phyloP scores from a whole-genome alignment of 2,888 invertebrate species.

The Scrobipalpa costella region DNA sequence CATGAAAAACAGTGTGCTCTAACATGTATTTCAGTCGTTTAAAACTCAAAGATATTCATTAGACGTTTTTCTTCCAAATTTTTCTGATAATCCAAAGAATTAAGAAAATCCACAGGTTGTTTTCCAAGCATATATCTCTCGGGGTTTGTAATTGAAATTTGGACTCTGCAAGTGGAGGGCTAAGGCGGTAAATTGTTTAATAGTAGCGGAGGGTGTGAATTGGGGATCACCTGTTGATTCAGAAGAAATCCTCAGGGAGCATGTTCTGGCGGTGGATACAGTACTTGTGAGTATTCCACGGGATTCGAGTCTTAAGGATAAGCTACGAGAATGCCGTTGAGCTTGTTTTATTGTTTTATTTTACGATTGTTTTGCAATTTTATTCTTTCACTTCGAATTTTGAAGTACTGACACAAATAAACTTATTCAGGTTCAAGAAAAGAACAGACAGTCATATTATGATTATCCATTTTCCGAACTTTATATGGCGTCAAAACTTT shows the following conservation, averaged over 20 bases:
- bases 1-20: neutral
- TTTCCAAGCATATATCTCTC: conserved; percentile 46
- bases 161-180: conserved; percentile 53
- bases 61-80: neutral
- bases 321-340: neutral
- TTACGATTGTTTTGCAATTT: neutral
- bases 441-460: too few species aligned
- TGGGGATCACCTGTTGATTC: conserved; percentile 76
- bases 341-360: neutral
- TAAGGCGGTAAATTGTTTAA: conserved; percentile 64
- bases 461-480: too few species aligned
- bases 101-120: conserved; percentile 71
- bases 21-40: neutral
- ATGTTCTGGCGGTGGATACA: conserved; percentile 74
- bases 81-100: neutral
- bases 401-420: too few species aligned
- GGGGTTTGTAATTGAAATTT: conserved; percentile 54
- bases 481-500: too few species aligned
- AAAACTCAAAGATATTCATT: neutral
- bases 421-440: too few species aligned
- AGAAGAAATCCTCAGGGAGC: conserved; percentile 58
- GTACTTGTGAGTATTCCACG: conserved; percentile 46
- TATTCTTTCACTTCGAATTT: neutral
- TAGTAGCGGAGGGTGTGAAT: conserved; percentile 58
- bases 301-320: conserved; percentile 14